Evolutionary conservation across 1,140 invertebrate species (phyloP).

Genomic region (Neotoxoptera formosana): DNA sequence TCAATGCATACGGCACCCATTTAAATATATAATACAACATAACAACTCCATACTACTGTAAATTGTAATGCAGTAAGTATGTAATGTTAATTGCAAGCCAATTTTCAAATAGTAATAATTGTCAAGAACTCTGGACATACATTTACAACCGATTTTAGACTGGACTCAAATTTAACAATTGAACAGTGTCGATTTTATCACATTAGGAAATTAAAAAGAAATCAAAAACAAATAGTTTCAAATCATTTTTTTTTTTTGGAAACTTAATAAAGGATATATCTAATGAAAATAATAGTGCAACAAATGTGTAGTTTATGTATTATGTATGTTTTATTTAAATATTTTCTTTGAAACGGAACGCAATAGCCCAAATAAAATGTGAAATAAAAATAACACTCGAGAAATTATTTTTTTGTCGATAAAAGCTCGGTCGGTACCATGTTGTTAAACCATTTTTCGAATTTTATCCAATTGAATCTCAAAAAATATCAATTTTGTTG

Average conservation of each 20-base stretch:
- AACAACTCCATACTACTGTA: neutral
- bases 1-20: neutral
- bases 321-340: too few species aligned
- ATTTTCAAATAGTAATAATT: neutral
- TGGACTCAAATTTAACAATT: neutral
- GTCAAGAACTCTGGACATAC: neutral
- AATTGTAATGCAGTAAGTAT: neutral
- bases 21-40: too few species aligned
- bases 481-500: neutral
- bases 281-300: neutral
- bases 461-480: constrained; percentile 44
- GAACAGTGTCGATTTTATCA: neutral
- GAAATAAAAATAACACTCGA: neutral
- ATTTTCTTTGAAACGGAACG: neutral
- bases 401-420: neutral
- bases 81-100: neutral
- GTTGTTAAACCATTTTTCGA: neutral
- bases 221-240: neutral
- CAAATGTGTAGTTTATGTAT: neutral
- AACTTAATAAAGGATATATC: neutral
- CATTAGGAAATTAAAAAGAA: neutral
- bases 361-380: neutral
- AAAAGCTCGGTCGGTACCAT: neutral
- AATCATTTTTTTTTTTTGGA: too few species aligned
- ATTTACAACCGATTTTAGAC: neutral